These are phyloP conservation scores for Streblospio benedicti DNA, from an alignment of 1,140 invertebrate species.

Conservation along the genomic window DNA sequence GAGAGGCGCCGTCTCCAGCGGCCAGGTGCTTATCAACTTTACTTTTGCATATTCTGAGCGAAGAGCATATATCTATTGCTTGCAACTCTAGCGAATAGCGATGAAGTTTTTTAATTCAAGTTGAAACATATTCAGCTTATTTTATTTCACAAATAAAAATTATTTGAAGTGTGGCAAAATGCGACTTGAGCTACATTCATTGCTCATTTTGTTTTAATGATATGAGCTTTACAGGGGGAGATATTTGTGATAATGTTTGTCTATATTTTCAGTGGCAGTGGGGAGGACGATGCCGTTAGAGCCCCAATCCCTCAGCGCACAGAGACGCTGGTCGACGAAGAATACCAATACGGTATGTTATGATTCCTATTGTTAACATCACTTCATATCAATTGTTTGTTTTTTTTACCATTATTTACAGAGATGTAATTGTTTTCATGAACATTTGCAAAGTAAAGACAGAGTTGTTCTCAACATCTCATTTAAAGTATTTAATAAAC, in stretches of 20 bases:
- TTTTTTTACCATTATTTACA: not conserved
- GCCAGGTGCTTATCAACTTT: not conserved
- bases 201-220: slow-evolving; percentile 38
- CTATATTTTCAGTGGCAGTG: too few relatives aligned
- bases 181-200: slow-evolving; percentile 37
- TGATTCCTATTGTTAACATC: too few relatives aligned
- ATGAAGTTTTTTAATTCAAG: not conserved
- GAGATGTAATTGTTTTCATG: not conserved
- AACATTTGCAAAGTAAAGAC: not conserved
- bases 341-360: too few relatives aligned
- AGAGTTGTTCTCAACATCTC: slow-evolving; percentile 2
- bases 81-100: not conserved
- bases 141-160: not conserved
- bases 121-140: not conserved
- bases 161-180: not conserved
- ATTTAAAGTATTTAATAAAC: not conserved
- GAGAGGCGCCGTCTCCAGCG: slow-evolving; percentile 11
- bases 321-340: slow-evolving; percentile 54
- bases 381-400: too few relatives aligned
- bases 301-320: slow-evolving; percentile 59
- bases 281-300: slow-evolving; percentile 48
- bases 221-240: too few relatives aligned
- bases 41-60: slow-evolving; percentile 1
- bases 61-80: not conserved
- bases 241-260: too few relatives aligned